phyloP scores from a whole-genome alignment of 1,140 invertebrate genomes.

The Pogonomyrmex californicus region DNA sequence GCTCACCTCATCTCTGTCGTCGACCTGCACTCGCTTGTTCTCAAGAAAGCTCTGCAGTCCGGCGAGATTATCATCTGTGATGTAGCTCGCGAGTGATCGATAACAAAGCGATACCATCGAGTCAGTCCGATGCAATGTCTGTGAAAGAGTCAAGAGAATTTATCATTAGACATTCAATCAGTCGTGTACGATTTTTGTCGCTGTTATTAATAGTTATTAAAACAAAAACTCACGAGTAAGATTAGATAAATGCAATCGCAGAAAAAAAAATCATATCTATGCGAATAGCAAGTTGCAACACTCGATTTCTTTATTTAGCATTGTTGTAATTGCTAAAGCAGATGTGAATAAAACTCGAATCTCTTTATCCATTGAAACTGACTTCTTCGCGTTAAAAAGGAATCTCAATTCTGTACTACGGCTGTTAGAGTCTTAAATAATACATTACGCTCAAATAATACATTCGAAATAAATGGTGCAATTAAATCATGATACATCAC shows the following conservation, averaged over 20 bases:
- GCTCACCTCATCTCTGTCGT: slow-evolving; percentile 96
- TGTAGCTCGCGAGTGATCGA: slow-evolving; percentile 92
- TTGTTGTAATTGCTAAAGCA: background rate
- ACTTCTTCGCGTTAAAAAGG: background rate
- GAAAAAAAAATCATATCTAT: background rate
- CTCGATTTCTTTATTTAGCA: slow-evolving; percentile 5
- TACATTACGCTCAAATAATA: background rate
- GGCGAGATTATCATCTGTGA: slow-evolving; percentile 93
- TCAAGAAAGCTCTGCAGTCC: slow-evolving; percentile 94
- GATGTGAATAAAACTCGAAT: slow-evolving; percentile 1
- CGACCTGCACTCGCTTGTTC: slow-evolving; percentile 93
- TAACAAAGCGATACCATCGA: slow-evolving; percentile 96
- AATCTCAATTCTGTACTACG: background rate
- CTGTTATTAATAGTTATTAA: slow-evolving; percentile 23
- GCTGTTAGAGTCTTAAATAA: background rate
- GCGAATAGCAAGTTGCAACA: slow-evolving; percentile 1
- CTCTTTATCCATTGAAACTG: background rate
- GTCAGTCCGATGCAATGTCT: slow-evolving; percentile 90
- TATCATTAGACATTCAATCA: background rate
- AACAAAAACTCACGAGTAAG: background rate
- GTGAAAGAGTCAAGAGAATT: slow-evolving; percentile 71
- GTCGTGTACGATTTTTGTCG: background rate
- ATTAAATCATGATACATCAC: background rate
- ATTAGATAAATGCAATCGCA: slow-evolving; percentile 29
- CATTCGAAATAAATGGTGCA: slow-evolving; percentile 1